Percentiles rank a stretch among this genome's conserved stretches.
Evolutionary conservation across 2,888 invertebrate species (phyloP).

Genomic region (Acrobasis consociella): DNA sequence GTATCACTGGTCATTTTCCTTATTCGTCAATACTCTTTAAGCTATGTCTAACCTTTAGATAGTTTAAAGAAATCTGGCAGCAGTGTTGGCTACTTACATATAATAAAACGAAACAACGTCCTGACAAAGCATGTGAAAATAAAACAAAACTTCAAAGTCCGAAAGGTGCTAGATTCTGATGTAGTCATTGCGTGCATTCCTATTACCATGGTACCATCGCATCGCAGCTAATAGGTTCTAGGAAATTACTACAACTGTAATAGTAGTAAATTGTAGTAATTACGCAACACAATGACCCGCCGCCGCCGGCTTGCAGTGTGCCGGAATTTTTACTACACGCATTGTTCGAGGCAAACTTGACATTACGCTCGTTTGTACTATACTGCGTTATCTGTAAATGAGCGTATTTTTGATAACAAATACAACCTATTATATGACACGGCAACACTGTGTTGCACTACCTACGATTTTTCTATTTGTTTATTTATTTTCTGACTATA

Average conservation of each 20-base stretch:
- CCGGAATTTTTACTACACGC: slow-evolving; percentile 11
- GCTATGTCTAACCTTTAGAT: no score
- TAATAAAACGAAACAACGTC: no score
- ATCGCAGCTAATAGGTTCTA: slow-evolving; percentile 1
- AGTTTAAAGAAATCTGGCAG: no score
- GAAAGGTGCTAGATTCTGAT: not conserved
- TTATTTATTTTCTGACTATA: no score
- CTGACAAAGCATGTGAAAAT: not conserved
- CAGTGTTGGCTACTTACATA: no score
- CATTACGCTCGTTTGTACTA: not conserved
- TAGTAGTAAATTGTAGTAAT: slow-evolving; percentile 2
- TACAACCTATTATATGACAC: no score
- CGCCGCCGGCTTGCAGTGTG: not conserved
- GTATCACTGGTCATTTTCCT: no score
- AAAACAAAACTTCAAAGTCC: not conserved
- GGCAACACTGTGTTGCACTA: no score
- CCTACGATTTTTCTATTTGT: no score
- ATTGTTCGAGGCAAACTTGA: slow-evolving; percentile 14
- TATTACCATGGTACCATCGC: not conserved
- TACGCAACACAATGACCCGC: slow-evolving; percentile 4
- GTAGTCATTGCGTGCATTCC: not conserved
- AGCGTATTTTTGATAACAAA: not conserved
- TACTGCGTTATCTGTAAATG: not conserved
- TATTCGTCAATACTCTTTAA: no score
- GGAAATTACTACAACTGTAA: slow-evolving; percentile 6